These are phyloP conservation scores for Beris chalybata DNA, from an alignment of 2,888 invertebrate species.

Conservation along the genomic window DNA sequence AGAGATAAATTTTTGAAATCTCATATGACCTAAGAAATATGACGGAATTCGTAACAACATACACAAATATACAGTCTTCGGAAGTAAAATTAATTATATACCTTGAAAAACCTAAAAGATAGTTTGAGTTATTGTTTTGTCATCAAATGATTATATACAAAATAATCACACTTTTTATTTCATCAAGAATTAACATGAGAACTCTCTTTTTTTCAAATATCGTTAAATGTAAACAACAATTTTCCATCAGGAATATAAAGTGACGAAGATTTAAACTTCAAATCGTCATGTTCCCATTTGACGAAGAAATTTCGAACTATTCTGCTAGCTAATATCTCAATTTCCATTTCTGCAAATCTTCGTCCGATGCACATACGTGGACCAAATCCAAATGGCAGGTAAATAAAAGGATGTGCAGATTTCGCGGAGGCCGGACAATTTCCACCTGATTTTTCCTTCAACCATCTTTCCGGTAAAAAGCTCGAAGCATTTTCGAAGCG, in stretches of 20 bases:
- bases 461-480: constrained; percentile 79
- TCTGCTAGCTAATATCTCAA: constrained; percentile 60
- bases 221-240: constrained; percentile 52
- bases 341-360: constrained; percentile 74
- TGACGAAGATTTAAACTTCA: constrained; percentile 48
- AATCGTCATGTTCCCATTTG: constrained; percentile 15
- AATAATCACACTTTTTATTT: too few species aligned
- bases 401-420: constrained; percentile 47
- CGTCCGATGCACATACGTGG: constrained; percentile 71
- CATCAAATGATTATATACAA: too few species aligned
- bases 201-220: constrained; percentile 42
- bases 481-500: constrained; percentile 65
- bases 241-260: constrained; percentile 50
- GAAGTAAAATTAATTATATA: too few species aligned
- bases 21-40: too few species aligned
- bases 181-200: too few species aligned
- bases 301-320: constrained; percentile 50
- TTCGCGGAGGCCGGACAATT: constrained; percentile 44
- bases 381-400: constrained; percentile 71
- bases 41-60: too few species aligned
- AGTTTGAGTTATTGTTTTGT: too few species aligned
- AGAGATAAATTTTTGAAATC: too few species aligned
- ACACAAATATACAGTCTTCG: too few species aligned
- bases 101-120: too few species aligned
- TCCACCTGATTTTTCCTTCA: constrained; percentile 47